Evolutionary conservation across 2,888 invertebrate species (phyloP).

Genomic region (Callimorpha dominula): DNA sequence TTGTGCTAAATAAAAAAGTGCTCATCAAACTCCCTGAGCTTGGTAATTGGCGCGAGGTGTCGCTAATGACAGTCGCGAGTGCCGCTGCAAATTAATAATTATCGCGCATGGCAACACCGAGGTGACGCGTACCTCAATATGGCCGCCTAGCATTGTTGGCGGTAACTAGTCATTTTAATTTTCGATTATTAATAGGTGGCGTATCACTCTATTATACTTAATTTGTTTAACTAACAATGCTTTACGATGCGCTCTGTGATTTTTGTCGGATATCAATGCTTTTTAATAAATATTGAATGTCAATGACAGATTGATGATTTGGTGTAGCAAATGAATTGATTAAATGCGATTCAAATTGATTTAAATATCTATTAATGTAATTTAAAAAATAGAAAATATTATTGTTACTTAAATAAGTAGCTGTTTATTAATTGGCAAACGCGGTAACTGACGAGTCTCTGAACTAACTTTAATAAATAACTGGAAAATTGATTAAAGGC

Average conservation of each 20-base stretch:
- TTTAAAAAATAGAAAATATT: too few relatives aligned
- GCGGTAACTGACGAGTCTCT: background rate
- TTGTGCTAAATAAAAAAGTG: constrained; percentile 83
- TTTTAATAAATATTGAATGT: constrained; percentile 32
- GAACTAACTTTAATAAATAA: constrained; percentile 3
- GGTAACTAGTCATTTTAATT: constrained; percentile 69
- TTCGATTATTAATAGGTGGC: constrained; percentile 62
- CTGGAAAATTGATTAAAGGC: background rate
- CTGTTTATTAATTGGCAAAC: constrained; percentile 19
- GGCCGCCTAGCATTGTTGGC: constrained; percentile 79
- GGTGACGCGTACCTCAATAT: constrained; percentile 74
- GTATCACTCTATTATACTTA: constrained; percentile 47
- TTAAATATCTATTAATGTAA: too few relatives aligned
- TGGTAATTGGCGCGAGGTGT: constrained; percentile 86
- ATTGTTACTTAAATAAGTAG: constrained; percentile 7
- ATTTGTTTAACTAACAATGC: constrained; percentile 45
- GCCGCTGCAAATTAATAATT: constrained; percentile 85
- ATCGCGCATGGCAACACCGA: constrained; percentile 84
- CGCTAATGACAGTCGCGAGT: constrained; percentile 81
- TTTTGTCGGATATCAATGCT: constrained; percentile 39
- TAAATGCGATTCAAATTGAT: background rate
- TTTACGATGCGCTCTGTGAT: constrained; percentile 35
- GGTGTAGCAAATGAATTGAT: constrained; percentile 3
- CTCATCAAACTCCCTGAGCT: constrained; percentile 81
- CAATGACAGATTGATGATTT: constrained; percentile 22